phyloP scores from a whole-genome alignment of 1,140 invertebrate species.

The Pomacea maculata region DNA sequence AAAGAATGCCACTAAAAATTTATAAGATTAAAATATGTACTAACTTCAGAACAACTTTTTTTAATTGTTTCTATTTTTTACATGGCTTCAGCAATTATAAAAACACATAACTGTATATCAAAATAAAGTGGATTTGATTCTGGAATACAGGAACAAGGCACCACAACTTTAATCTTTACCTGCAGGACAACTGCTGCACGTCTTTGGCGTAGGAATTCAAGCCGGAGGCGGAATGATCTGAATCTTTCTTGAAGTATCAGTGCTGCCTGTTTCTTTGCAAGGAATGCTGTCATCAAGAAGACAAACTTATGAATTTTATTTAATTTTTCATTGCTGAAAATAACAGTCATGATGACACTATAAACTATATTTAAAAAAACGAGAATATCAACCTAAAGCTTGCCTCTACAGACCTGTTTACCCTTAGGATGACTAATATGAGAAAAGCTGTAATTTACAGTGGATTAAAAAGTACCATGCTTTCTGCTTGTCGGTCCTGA shows the following conservation, averaged over 20 bases:
- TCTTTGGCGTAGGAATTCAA: slow-evolving; percentile 82
- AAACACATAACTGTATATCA: no score
- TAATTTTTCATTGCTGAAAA: background rate
- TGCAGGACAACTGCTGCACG: slow-evolving; percentile 90
- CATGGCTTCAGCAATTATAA: no score
- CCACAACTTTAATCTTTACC: slow-evolving; percentile 62
- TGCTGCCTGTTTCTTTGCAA: slow-evolving; percentile 75
- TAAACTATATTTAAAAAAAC: no score
- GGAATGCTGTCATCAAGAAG: slow-evolving; percentile 70
- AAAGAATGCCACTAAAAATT: background rate
- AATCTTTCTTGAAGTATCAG: slow-evolving; percentile 87
- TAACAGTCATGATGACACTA: no score
- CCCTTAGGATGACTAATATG: no score
- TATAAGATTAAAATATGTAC: background rate
- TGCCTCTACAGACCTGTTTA: no score
- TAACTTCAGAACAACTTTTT: background rate
- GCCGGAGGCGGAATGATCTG: slow-evolving; percentile 84
- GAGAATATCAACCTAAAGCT: no score
- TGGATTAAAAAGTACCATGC: no score
- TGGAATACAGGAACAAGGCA: no score
- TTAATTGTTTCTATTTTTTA: background rate
- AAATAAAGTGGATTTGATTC: no score
- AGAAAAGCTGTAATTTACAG: no score
- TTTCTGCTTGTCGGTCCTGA: no score
- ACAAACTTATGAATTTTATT: slow-evolving; percentile 9